phyloP scores from a whole-genome alignment of 2,888 invertebrate species.

The Abscondita cerata region DNA sequence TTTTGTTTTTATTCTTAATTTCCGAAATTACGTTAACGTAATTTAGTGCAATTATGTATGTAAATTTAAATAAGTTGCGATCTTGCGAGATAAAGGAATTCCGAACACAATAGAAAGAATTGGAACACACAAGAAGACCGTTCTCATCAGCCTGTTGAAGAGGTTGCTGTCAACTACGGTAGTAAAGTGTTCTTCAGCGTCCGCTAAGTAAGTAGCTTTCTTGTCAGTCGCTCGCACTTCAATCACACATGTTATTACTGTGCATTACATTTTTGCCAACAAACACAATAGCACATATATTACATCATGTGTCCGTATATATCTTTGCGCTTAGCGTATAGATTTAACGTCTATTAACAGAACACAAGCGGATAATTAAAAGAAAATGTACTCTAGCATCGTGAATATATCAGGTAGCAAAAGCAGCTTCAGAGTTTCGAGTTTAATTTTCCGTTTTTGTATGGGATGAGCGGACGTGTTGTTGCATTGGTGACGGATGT shows the following conservation, averaged over 20 bases:
- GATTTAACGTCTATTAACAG: slow-evolving; percentile 45
- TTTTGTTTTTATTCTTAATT: slow-evolving; percentile 11
- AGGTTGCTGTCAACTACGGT: slow-evolving; percentile 47
- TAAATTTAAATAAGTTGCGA: neutral
- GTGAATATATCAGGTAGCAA: slow-evolving; percentile 4
- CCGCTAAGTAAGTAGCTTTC: slow-evolving; percentile 54
- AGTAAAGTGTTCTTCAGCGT: slow-evolving; percentile 52
- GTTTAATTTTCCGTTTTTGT: slow-evolving; percentile 9
- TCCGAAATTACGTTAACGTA: no score
- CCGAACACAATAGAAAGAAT: slow-evolving; percentile 22
- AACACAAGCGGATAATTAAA: slow-evolving; percentile 52
- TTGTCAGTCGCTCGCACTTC: slow-evolving; percentile 52
- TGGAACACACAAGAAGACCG: slow-evolving; percentile 34
- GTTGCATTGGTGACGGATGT: slow-evolving; percentile 40
- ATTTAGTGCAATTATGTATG: no score
- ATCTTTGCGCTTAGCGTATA: slow-evolving; percentile 20
- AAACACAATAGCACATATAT: slow-evolving; percentile 58
- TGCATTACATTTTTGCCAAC: slow-evolving; percentile 52
- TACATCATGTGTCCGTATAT: slow-evolving; percentile 44
- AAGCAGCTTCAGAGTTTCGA: slow-evolving; percentile 1
- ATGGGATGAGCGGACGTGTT: slow-evolving; percentile 9
- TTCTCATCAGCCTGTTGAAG: slow-evolving; percentile 30
- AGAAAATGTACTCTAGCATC: slow-evolving; percentile 5
- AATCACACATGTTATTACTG: slow-evolving; percentile 57
- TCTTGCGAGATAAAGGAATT: slow-evolving; percentile 16